Percentiles rank a stretch among this genome's conserved stretches.
These are phyloP conservation scores for Eristalis tenax DNA, from an alignment of 2,888 invertebrate species.

Conservation along the genomic window DNA sequence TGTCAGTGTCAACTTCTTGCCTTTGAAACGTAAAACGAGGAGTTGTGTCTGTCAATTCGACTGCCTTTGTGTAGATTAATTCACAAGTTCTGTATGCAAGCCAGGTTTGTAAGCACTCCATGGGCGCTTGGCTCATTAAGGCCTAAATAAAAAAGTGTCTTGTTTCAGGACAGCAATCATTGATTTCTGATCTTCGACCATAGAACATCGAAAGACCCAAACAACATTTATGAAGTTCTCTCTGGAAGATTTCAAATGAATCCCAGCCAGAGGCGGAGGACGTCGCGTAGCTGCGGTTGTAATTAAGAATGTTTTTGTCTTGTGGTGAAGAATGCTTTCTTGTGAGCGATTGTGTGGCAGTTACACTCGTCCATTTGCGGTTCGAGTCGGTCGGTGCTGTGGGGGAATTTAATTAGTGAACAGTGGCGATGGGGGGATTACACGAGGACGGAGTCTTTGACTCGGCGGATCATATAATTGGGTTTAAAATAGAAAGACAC, in stretches of 20 bases:
- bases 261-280: neutral
- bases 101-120: too few relatives aligned
- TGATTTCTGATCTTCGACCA: too few relatives aligned
- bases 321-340: neutral
- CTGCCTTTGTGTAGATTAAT: too few relatives aligned
- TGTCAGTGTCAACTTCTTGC: too few relatives aligned
- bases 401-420: slow-evolving; percentile 32
- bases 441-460: neutral
- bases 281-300: neutral
- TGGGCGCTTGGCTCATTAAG: too few relatives aligned
- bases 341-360: neutral
- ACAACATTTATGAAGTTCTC: slow-evolving; percentile 22
- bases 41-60: too few relatives aligned
- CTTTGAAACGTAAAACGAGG: too few relatives aligned
- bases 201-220: too few relatives aligned
- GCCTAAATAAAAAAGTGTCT: too few relatives aligned
- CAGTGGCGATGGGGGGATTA: neutral
- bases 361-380: slow-evolving; percentile 1
- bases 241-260: slow-evolving; percentile 38
- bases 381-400: neutral
- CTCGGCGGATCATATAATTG: neutral
- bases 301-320: slow-evolving; percentile 44
- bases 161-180: too few relatives aligned
- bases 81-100: too few relatives aligned
- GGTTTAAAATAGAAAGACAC: neutral